Conservation (phyloP, 2,797 vertebrate species). For the Darevskia nairensis region DNA sequence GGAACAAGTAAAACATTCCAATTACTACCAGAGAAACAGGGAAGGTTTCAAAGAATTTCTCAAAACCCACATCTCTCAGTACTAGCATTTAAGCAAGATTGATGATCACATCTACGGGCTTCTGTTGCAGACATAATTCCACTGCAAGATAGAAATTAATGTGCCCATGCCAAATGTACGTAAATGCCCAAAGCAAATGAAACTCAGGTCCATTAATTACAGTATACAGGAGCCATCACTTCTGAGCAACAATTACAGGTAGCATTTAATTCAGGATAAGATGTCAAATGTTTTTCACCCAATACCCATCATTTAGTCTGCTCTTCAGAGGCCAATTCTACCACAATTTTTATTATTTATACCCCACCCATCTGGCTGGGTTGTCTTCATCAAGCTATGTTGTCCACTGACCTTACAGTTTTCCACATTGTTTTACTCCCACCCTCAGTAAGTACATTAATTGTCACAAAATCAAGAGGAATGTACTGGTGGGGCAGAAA, state of each 20-base stretch:
- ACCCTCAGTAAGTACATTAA: not conserved
- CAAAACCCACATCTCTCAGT: not conserved
- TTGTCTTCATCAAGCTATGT: not conserved
- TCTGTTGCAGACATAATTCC: not conserved
- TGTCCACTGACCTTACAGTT: not conserved
- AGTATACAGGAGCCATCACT: conserved; percentile 33
- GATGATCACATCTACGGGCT: not conserved
- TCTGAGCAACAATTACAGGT: conserved; percentile 34
- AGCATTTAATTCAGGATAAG: conserved; percentile 33
- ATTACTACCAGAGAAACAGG: not conserved
- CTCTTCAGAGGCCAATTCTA: not conserved
- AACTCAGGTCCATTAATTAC: not conserved
- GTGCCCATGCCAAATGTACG: conserved; percentile 6
- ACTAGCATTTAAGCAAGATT: conserved; percentile 25
- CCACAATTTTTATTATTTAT: not conserved
- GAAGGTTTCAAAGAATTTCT: not conserved
- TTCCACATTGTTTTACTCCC: not conserved
- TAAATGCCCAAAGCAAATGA: conserved; percentile 42
- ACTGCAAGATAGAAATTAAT: conserved; percentile 28
- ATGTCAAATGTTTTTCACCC: conserved; percentile 28
- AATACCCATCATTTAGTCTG: not conserved
- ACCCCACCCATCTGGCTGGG: no score
- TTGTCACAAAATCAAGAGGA: not conserved
- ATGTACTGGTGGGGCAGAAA: not conserved
- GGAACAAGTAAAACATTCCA: not conserved